phyloP scores from a whole-genome alignment of 2,888 invertebrate species.

The Heteropelma amictum region DNA sequence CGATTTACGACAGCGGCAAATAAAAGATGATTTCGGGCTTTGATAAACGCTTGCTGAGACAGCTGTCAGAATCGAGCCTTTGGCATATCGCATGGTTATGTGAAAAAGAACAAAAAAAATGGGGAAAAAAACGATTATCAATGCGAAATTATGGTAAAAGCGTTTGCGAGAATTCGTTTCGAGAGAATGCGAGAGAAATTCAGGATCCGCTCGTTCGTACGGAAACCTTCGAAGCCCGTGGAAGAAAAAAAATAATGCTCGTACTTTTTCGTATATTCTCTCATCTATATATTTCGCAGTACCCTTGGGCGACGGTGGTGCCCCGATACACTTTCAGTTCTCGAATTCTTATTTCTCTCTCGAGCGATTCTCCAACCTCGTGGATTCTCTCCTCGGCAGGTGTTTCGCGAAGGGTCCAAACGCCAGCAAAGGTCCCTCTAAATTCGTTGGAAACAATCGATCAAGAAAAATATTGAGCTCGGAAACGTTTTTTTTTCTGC shows the following conservation, averaged over 20 bases:
- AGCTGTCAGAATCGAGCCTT: too few relatives aligned
- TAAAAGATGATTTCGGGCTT: neutral
- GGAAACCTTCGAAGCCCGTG: conserved; percentile 7
- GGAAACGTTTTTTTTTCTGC: neutral
- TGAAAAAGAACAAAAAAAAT: neutral
- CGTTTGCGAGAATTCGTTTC: conserved; percentile 14
- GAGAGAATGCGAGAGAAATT: conserved; percentile 12
- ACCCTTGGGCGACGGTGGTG: conserved; percentile 23
- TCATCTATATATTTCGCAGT: conserved; percentile 21
- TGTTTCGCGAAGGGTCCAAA: conserved; percentile 1
- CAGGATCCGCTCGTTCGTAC: conserved; percentile 11
- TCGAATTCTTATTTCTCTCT: conserved; percentile 36
- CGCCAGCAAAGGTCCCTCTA: neutral
- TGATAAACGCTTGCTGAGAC: neutral
- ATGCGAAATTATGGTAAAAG: conserved; percentile 48
- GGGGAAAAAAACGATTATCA: conserved; percentile 31
- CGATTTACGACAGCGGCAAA: neutral
- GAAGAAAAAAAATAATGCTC: neutral
- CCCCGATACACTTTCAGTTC: conserved; percentile 41
- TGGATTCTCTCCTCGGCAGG: conserved; percentile 37
- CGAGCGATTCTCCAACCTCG: conserved; percentile 5
- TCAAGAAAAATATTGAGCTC: neutral
- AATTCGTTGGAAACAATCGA: neutral
- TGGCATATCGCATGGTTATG: neutral
- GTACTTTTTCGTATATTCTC: conserved; percentile 6